Percentiles rank a stretch among this genome's conserved stretches.
Conservation (phyloP, 2,113 vertebrate genomes). For the Salvator merianae region DNA sequence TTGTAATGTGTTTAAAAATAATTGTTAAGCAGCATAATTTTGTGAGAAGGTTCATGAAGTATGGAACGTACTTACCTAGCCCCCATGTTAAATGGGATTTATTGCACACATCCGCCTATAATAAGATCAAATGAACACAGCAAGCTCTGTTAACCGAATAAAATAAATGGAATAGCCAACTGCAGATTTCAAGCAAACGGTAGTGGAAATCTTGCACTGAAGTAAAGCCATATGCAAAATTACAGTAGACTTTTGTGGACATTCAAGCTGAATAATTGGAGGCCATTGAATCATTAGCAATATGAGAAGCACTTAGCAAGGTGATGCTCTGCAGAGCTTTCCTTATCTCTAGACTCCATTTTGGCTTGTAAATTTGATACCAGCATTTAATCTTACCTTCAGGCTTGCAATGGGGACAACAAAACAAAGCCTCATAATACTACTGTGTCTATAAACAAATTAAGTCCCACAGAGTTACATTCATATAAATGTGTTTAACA, state of each 20-base stretch:
- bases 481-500: not conserved
- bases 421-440: not conserved
- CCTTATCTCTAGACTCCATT: not conserved
- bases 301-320: not conserved
- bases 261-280: not conserved
- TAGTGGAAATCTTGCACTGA: conserved; percentile 15
- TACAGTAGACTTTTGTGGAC: not conserved
- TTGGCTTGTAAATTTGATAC: not conserved
- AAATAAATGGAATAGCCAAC: conserved; percentile 42
- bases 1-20: conserved; percentile 50
- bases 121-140: conserved; percentile 52
- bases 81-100: conserved; percentile 58
- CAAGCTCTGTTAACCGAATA: conserved; percentile 43
- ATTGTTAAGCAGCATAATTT: conserved; percentile 46
- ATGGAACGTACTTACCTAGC: conserved; percentile 51
- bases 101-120: conserved; percentile 30
- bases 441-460: not conserved
- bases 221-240: conserved; percentile 9
- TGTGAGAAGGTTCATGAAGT: conserved; percentile 30
- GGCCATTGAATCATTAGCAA: not conserved
- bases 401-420: not conserved
- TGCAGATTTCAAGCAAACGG: conserved; percentile 33
- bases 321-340: not conserved
- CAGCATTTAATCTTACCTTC: not conserved
- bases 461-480: not conserved